Evolutionary conservation across 2,797 vertebrate species (phyloP).

Genomic region (Notolabrus celidotus): DNA sequence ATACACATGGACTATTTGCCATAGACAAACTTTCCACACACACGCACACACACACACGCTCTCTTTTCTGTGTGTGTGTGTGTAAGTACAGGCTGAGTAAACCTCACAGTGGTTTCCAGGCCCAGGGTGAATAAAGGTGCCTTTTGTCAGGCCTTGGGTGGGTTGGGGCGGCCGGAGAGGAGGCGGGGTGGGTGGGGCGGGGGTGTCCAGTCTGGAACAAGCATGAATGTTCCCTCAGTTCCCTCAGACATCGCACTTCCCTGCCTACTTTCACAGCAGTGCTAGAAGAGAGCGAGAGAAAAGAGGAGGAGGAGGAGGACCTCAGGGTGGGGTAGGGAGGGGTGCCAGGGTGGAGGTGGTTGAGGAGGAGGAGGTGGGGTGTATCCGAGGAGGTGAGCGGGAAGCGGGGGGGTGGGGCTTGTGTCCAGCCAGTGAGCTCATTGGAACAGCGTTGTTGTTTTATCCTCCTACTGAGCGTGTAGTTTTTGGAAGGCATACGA

Average conservation of each 20-base stretch:
- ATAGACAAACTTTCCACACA: conserved; percentile 78
- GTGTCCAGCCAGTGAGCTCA: conserved; percentile 96
- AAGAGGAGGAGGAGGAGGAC: conserved; percentile 52
- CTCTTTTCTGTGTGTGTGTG: conserved; percentile 41
- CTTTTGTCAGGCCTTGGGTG: conserved; percentile 88
- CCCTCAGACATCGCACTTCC: conserved; percentile 86
- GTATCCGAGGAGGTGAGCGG: conserved; percentile 80
- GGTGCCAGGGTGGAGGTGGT: conserved; percentile 60
- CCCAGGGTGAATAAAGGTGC: conserved; percentile 92
- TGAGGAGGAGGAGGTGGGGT: conserved; percentile 71
- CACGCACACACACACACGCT: conserved; percentile 34
- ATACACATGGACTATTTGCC: conserved; percentile 70
- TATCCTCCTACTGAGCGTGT: conserved; percentile 86
- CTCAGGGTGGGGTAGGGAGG: conserved; percentile 75
- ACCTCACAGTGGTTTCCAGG: conserved; percentile 77
- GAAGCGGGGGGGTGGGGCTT: conserved; percentile 92
- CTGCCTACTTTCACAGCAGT: conserved; percentile 85
- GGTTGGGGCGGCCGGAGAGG: conserved; percentile 57
- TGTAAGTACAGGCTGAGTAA: conserved; percentile 74
- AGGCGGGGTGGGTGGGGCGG: conserved; percentile 74
- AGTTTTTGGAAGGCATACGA: conserved; percentile 93
- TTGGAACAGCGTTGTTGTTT: conserved; percentile 91
- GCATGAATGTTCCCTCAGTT: conserved; percentile 95
- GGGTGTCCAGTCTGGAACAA: conserved; percentile 84
- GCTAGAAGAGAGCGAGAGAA: conserved; percentile 63